phyloP scores from a whole-genome alignment of 2,113 vertebrate genomes.

The Sinocyclocheilus rhinocerous region DNA sequence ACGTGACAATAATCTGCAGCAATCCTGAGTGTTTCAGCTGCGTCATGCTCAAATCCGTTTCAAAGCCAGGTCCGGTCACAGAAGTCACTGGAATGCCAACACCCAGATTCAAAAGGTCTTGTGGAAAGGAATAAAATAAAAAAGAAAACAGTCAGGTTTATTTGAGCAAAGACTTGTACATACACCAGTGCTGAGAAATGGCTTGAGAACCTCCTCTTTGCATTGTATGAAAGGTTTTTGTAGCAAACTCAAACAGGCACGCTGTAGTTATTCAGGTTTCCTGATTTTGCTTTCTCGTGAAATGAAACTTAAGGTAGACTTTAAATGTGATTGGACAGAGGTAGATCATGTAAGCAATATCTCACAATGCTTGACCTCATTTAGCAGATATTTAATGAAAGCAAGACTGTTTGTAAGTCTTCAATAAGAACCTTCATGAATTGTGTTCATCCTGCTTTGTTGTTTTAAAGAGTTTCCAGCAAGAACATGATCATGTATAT shows the following conservation, averaged over 20 bases:
- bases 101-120: background rate
- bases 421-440: background rate
- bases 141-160: background rate
- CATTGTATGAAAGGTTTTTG: background rate
- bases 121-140: background rate
- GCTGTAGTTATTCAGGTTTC: background rate
- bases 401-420: background rate
- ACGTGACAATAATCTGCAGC: no score
- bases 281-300: background rate
- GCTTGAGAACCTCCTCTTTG: constrained; percentile 18
- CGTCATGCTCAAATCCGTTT: background rate
- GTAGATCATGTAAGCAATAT: no score
- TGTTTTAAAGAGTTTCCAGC: background rate
- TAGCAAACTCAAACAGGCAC: background rate
- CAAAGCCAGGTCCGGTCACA: background rate
- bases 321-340: constrained; percentile 1
- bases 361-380: background rate
- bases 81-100: background rate
- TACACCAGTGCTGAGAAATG: background rate
- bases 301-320: constrained; percentile 20
- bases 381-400: background rate
- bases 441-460: background rate
- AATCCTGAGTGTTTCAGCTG: background rate
- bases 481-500: background rate
- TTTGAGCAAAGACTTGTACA: background rate